Evolutionary conservation across 2,113 vertebrate genomes (phyloP), one percentile per base, ranked within the genome.

Genomic region (Oriolus oriolus): DNA sequence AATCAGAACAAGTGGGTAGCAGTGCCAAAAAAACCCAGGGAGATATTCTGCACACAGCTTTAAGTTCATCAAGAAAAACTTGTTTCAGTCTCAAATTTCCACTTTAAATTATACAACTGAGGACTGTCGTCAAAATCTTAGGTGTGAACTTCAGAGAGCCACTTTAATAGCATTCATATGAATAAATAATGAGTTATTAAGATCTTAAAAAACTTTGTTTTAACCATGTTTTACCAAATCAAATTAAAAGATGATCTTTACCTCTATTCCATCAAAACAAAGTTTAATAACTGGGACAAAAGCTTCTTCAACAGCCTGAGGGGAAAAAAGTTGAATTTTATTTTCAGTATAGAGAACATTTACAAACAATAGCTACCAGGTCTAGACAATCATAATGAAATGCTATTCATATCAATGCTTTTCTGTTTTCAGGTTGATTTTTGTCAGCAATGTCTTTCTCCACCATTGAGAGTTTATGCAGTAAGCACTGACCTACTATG

Each of bases 201-300:
- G 15, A 75, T 24, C 18, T 30, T 90, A 27, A 69, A 69, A 84
- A 83, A 61, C 9, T 37, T 42, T 11, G 10, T 54, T 86, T 84
- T 84, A 84, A 87, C 10, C 12, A 65, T 4, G 2, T 35, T 82
- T 10, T 41, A 91, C 6, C 16, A 80, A 91, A 70, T 75, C 3
- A 70, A 91, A 89, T 53, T 7, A 78, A 80, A 85, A 54, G 0
- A 66, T 24, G 5, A 82, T 79, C 53, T 82, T 97, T 98, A 99
- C 99, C 98, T 99, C 98, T 97, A 99, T 99, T 77, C 98, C 98
- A 97, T 99, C 98, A 98, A 98, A 99, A 84, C 97, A 98, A 61
- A 99, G 97, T 96, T 99, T 99, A 96, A 99, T 99, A 92, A 99
- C 98, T 20, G 99, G 99, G 88, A 99, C 99, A 96, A 98, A 99